phyloP scores from a whole-genome alignment of 2,797 vertebrate genomes.

The Clangula hyemalis region DNA sequence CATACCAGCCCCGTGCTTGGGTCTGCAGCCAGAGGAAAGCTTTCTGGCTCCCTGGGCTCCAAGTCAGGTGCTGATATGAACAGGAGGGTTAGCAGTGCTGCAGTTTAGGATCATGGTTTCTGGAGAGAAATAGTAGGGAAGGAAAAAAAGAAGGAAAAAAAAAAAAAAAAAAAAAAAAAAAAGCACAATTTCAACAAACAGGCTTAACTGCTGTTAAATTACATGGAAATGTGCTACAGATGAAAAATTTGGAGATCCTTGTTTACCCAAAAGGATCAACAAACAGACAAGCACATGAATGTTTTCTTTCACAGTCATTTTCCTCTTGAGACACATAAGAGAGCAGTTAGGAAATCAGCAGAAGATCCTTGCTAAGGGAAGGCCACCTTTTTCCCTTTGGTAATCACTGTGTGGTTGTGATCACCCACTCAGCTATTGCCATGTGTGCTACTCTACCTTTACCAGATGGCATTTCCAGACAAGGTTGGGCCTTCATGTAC shows the following conservation, averaged over 20 bases:
- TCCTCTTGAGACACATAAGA: not conserved
- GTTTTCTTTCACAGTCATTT: not conserved
- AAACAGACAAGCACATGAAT: not conserved
- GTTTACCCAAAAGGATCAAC: not conserved
- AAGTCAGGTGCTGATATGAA: slow-evolving; percentile 29
- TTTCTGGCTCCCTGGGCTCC: slow-evolving; percentile 13
- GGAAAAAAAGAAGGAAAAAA: slow-evolving; percentile 3
- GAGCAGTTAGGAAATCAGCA: not conserved
- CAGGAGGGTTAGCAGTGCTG: not conserved
- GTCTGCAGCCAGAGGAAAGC: not conserved
- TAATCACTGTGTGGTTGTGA: not conserved
- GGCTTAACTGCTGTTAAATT: not conserved
- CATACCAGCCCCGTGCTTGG: not conserved
- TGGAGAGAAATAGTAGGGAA: not conserved
- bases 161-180: not conserved
- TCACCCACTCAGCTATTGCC: not conserved
- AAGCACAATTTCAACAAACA: not conserved
- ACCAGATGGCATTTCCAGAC: slow-evolving; percentile 34
- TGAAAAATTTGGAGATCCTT: not conserved
- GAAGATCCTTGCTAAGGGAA: not conserved
- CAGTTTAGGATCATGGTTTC: slow-evolving; percentile 16
- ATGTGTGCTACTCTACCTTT: not conserved
- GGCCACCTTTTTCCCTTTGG: not conserved
- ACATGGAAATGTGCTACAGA: not conserved
- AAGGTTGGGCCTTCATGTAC: not conserved